Evolutionary conservation across 2,797 vertebrate species (phyloP), one percentile per base, ranked within the genome.

Genomic region (Myotis myotis): DNA sequence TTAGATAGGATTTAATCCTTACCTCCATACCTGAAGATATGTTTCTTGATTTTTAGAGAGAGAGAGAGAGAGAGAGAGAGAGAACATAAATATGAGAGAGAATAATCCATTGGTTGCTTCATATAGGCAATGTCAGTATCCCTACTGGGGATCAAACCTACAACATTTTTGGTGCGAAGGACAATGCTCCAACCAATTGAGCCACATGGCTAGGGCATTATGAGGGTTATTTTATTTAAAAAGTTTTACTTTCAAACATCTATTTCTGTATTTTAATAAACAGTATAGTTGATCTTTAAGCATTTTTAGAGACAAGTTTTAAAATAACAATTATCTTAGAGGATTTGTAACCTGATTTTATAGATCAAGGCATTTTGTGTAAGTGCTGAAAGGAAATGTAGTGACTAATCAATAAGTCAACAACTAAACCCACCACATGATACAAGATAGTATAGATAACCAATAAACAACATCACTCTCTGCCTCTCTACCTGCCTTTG

Each of bases 321-420:
- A 89, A 84, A 89, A 47, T 5, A 89, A 55, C 55, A 88, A 30
- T 90, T 96, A 7, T 92, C 49, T 57, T 93, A 19, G 33, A 70
- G 76, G 72, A 87, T 75, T 88, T 62, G 19, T 87, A 89, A 49
- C 33, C 64, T 66, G n/a, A 49, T 87, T 91, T 76, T 94, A 83
- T 83, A 96, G 79, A 87, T 94, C 41, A 87, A 70, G 36, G 22
- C 72, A 16, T 95, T 96, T 83, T 38, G 17, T 95, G 62, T 95
- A 83, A 89, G 53, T 74, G 36, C 71, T 93, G 44, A 95, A 91
- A 89, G 4, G n/a, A 96, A 96, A 81, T 74, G 33, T 22, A 49
- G 51, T 64, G 36, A 68, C 22, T 80, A 68, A 93, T 97, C 93
- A 93, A 62, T 95, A 96, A 95, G 66, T 93, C 25, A 83, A 66